A percentile compares a stretch with the other conserved stretches of the same genome.
These are phyloP conservation scores for Rhynchotus rufescens DNA, from an alignment of 2,797 vertebrate species.

Conservation along the genomic window DNA sequence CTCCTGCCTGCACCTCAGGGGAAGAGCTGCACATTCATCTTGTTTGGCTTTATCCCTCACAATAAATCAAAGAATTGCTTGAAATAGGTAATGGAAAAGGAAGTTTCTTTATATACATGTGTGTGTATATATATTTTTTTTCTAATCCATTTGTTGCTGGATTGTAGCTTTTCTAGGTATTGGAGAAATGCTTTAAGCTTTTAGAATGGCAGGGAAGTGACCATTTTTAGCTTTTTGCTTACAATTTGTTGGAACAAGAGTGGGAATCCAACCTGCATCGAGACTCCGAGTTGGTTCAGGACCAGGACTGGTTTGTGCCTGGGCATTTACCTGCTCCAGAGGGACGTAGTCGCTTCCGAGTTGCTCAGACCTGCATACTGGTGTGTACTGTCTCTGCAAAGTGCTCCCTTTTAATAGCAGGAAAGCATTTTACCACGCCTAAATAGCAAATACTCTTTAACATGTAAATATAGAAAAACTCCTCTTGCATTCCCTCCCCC, in stretches of 20 bases:
- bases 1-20: slow-evolving; percentile 22
- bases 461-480: slow-evolving; percentile 59
- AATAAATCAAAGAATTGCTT: slow-evolving; percentile 51
- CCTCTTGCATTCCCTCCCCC: not conserved
- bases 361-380: not conserved
- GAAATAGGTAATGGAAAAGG: slow-evolving; percentile 42
- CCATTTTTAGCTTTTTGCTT: slow-evolving; percentile 5
- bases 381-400: slow-evolving; percentile 6
- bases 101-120: not conserved
- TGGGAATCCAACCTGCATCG: not conserved
- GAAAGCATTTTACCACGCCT: slow-evolving; percentile 9
- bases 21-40: slow-evolving; percentile 28
- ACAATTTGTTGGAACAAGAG: not conserved
- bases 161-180: slow-evolving; percentile 5
- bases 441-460: slow-evolving; percentile 49
- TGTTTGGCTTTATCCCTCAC: not conserved
- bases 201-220: not conserved
- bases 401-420: not conserved
- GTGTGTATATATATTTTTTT: not conserved
- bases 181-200: not conserved
- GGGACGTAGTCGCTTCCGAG: slow-evolving; percentile 15
- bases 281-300: not conserved
- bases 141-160: slow-evolving; percentile 20
- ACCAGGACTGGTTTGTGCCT: not conserved
- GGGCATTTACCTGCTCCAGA: not conserved